Evolutionary conservation across 2,797 vertebrate species (phyloP), one percentile per base, ranked within the genome.

Genomic region (Syngnathus rostellatus): DNA sequence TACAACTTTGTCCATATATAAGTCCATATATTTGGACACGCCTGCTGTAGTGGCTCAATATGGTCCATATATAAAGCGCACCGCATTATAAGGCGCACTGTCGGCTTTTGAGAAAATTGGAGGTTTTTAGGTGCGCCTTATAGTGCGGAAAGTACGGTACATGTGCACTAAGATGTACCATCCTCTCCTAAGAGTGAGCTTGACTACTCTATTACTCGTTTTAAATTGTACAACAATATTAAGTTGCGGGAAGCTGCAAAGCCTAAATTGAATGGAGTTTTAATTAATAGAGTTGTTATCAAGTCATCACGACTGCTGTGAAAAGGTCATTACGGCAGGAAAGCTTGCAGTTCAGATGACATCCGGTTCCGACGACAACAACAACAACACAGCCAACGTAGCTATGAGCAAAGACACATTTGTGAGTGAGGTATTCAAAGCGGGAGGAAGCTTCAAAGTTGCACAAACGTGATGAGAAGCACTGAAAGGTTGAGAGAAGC

Each of bases 331-430:
- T 12, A 4, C 57, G 2, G 40, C 39, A 21, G n/a, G 39, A n/a
- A 59, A 39, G 17, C 10, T 14, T 8, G 0, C 59, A 21, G 43
- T 23, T 43, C 59, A 12, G 8, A n/a, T 6, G 39, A 19, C 39
- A 12, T 1, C 23, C 10, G 5, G 50, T 8, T n/a, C 50, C n/a
- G 2, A 53, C 53, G 16, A 62, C 11, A 62, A 43, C 10, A 61
- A 58, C 7, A 38, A 64, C 9, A n/a, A 25, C 64, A 48, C 68
- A 62, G 67, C 50, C 60, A 62, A 60, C n/a, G n/a, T 68, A 71
- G 71, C 60, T 71, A 31, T 31, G 64, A 76, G 74, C 65, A 81
- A 76, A 82, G 19, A 77, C 41, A 65, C 68, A 38, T 64, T 75
- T 74, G 72, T 68, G 66, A 76, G 74, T 67, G 71, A 45, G 62